Conservation (phyloP, 2,888 invertebrate species). For the Lasioglossum pauxillum region DNA sequence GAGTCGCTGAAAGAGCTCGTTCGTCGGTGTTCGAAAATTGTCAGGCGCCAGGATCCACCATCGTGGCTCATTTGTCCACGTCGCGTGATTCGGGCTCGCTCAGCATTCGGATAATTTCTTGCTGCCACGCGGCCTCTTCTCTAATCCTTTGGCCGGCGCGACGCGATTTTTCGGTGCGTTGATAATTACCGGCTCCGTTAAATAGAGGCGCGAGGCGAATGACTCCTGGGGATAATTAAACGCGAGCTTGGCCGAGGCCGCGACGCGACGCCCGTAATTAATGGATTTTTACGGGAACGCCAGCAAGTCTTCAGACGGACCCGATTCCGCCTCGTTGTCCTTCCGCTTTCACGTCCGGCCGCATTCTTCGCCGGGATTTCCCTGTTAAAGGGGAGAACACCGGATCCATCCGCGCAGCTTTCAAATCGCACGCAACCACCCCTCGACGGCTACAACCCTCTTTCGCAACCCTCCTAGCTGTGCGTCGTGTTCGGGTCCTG, state of each 20-base stretch:
- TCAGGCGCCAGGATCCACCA: not conserved
- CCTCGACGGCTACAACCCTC: not conserved
- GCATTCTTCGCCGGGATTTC: conserved; percentile 19
- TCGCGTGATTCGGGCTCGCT: conserved; percentile 62
- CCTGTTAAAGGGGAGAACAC: conserved; percentile 4
- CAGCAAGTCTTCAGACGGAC: conserved; percentile 25
- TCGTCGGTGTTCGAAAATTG: conserved; percentile 51
- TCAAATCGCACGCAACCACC: not conserved
- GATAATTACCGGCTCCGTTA: conserved; percentile 38
- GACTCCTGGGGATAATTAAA: conserved; percentile 37
- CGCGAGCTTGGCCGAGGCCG: not conserved
- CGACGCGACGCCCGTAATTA: conserved; percentile 36
- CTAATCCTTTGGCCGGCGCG: conserved; percentile 63
- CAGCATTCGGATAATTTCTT: conserved; percentile 79
- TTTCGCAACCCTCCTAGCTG: not conserved
- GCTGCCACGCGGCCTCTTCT: conserved; percentile 62
- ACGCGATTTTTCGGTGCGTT: conserved; percentile 36
- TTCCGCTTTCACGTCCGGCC: not conserved
- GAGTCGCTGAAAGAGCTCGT: conserved; percentile 21
- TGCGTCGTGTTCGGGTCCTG: not conserved
- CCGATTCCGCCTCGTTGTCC: conserved; percentile 16
- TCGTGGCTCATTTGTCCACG: conserved; percentile 76
- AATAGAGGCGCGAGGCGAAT: conserved; percentile 33
- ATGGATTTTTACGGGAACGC: conserved; percentile 34
- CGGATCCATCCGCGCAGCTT: not conserved